Evolutionary conservation across 2,797 vertebrate genomes (phyloP), one percentile per base, ranked within the genome.

Genomic region (Etheostoma nigrum): DNA sequence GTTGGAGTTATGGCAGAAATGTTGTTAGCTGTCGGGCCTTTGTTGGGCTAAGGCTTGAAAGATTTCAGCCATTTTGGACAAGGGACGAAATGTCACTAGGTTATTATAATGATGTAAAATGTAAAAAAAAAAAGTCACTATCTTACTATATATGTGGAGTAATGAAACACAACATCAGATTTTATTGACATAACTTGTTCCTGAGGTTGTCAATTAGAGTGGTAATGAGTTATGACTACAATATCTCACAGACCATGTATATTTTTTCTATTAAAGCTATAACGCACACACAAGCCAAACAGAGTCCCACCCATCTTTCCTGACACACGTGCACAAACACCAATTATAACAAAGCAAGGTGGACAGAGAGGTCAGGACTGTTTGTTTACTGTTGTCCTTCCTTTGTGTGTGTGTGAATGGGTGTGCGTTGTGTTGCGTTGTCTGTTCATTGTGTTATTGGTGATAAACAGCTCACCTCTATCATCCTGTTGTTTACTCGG

Each of bases 401-500:
- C 65, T 84, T 81, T 91, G 81, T 90, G 67, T 78, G 51, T 4
- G 80, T 4, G 14, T 62, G 45, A 67, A 63, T 61, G 49, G 11
- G 52, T 53, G 52, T 27, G 53, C 67, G 51, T 73, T 76, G 72
- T 52, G 81, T 82, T 69, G 61, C 8, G 16, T 70, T 61, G 74
- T 83, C 84, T 74, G 2, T 81, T 85, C 81, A 79, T 87, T 90
- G 84, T 89, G 76, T 60, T 67, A 58, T 13, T 49, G 72, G 65
- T 82, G 63, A 91, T 83, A 71, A 89, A 90, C 79, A n/a, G 85
- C 84, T 87, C 81, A 75, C 85, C 83, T 79, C 75, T 66, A 65
- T 60, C 57, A 68, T 68, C 51, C 68, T 33, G 70, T 61, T 81
- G 81, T 92, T 86, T 78, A 87, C 74, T 78, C 11, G 1, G 51